Conservation (phyloP, 2,113 vertebrate genomes). For the Hystrix cristata region DNA sequence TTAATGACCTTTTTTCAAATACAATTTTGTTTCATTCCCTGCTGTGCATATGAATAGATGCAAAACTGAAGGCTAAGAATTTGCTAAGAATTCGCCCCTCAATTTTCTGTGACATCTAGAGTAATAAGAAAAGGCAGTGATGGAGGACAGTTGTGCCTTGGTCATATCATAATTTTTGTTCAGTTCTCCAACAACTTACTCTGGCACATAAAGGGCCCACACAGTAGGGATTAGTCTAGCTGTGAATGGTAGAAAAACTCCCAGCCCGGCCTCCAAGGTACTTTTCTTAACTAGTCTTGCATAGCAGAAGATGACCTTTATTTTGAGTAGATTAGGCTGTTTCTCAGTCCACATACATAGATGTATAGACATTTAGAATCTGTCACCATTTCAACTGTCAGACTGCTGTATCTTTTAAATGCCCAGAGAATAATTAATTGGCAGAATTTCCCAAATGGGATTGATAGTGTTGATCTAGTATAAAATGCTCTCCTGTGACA, state of each 20-base stretch:
- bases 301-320: conserved; percentile 55
- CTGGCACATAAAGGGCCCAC: background rate
- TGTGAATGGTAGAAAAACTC: conserved; percentile 48
- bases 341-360: conserved; percentile 67
- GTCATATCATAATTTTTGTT: conserved; percentile 62
- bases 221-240: conserved; percentile 63
- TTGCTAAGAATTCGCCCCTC: conserved; percentile 66
- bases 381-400: background rate
- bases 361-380: background rate
- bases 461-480: background rate
- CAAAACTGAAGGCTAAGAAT: conserved; percentile 60
- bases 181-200: conserved; percentile 51
- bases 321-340: conserved; percentile 33
- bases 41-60: conserved; percentile 35
- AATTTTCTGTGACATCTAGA: conserved; percentile 66
- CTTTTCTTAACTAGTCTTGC: conserved; percentile 64
- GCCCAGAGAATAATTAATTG: background rate
- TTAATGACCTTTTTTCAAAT: conserved; percentile 70
- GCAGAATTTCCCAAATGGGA: conserved; percentile 3
- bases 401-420: background rate
- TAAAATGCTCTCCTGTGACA: background rate
- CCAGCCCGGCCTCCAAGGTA: background rate
- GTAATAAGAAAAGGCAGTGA: conserved; percentile 54
- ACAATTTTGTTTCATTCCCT: conserved; percentile 56
- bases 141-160: conserved; percentile 18